A percentile compares a stretch with the other conserved stretches of the same genome.
Evolutionary conservation across 1,140 invertebrate genomes (phyloP).

Genomic region (Pseudomyrmex concolor): DNA sequence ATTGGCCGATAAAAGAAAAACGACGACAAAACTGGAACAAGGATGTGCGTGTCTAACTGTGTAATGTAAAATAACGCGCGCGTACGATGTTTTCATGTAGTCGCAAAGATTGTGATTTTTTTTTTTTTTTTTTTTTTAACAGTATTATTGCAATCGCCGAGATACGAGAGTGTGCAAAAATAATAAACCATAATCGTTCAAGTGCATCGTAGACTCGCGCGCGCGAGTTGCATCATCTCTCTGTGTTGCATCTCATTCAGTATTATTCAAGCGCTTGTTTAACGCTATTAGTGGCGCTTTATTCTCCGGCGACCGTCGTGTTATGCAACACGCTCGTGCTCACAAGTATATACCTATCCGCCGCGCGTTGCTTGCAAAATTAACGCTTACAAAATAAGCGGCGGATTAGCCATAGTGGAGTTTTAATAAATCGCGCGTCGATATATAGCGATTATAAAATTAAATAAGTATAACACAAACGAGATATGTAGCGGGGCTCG

Average conservation of each 20-base stretch:
- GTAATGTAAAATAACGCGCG: conserved; percentile 5
- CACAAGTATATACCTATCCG: too few species aligned
- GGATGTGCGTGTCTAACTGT: conserved; percentile 25
- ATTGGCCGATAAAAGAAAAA: conserved; percentile 32
- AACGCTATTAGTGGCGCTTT: conserved; percentile 35
- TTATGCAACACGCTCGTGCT: conserved; percentile 24
- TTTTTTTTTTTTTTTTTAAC: too few species aligned
- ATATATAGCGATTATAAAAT: conserved; percentile 33
- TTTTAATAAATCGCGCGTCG: conserved; percentile 56
- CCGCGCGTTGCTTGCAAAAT: conserved; percentile 29
- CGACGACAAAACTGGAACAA: conserved; percentile 46
- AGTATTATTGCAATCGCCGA: too few species aligned
- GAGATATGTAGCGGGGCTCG: background rate
- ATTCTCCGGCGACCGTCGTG: conserved; percentile 17
- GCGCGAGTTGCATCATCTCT: conserved; percentile 24
- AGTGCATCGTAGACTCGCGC: background rate
- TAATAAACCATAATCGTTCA: conserved; percentile 48
- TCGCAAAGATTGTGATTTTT: background rate
- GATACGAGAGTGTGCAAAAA: background rate
- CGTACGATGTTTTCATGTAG: background rate
- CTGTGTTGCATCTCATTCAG: conserved; percentile 44
- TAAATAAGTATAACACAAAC: conserved; percentile 42
- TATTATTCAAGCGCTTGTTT: conserved; percentile 52
- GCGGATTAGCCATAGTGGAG: conserved; percentile 43
- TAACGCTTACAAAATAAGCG: conserved; percentile 51